Evolutionary conservation across 2,113 vertebrate species (phyloP), one percentile per base, ranked within the genome.

Genomic region (Haplotaxodon microlepis): DNA sequence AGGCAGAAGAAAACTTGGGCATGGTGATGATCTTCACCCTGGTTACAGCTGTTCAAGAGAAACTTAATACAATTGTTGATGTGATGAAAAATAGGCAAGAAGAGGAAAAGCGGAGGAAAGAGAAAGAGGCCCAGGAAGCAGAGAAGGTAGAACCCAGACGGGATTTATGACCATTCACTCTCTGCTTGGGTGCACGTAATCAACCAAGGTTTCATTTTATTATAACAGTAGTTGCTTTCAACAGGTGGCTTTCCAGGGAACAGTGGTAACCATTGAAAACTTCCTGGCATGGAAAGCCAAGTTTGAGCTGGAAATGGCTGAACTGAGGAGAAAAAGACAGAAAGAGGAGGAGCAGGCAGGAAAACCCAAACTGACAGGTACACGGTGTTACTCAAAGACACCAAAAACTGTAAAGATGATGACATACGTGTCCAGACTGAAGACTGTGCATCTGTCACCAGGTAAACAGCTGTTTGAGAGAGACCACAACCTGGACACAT

Each of bases 1-100:
- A 99, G 99, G 97, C 97, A 42, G 97, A 98, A 90, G 98, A 99
- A 92, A 99, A 99, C 92, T 95, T 99, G 83, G 99, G 99, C 82
- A 98, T 99, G 98, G 99, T 99, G 38, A 99, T 99, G 99, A 99
- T 99, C 81, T 99, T 99, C 94, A 98, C 98, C 19, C 92, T 99
- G 90, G 98, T 99, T 24, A 98, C 98, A 51, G 98, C 98, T 31
- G 98, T 99, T 40, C 99, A 99, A 94, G 99, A 99, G 80, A 99
- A 98, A 94, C 96, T 99, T 82, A 99, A 99, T 86, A 97, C 98
- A 97, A 97, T 99, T 73, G 97, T 99, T 38, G 99, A 99, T 95
- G 93, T 97, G 84, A 98, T 98, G 86, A 99, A 99, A 95, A 97
- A 95, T 71, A 96, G 98, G 94, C 96, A 93, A 96, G 99, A 99